Conservation (phyloP, 2,797 vertebrate species). For the Tadarida brasiliensis region DNA sequence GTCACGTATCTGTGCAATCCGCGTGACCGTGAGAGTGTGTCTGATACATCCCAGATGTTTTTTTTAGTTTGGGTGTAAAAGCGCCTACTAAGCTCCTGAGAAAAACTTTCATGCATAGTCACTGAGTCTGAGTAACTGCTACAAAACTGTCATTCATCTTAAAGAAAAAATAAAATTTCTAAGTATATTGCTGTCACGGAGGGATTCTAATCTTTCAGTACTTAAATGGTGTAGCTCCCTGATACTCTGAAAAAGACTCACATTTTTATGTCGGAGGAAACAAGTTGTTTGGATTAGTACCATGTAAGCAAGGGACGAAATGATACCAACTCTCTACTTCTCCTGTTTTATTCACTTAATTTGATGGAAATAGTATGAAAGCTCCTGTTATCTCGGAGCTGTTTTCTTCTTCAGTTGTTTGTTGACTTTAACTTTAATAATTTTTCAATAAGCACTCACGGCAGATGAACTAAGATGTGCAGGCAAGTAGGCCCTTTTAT, state of each 20-base stretch:
- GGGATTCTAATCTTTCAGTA: conserved; percentile 20
- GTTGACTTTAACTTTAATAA: conserved; percentile 90
- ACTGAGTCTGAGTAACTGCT: background rate
- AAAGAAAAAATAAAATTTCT: background rate
- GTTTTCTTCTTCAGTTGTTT: conserved; percentile 83
- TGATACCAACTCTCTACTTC: conserved; percentile 71
- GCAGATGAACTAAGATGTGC: conserved; percentile 88
- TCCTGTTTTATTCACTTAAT: conserved; percentile 82
- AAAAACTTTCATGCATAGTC: background rate
- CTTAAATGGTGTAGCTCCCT: background rate
- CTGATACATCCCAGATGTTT: background rate
- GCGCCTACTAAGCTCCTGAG: background rate
- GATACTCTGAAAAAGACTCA: background rate
- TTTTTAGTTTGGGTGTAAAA: background rate
- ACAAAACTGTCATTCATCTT: background rate
- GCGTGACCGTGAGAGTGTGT: rapidly evolving
- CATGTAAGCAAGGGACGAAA: conserved; percentile 66
- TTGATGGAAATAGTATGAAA: conserved; percentile 85
- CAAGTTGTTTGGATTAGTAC: background rate
- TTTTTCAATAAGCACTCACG: conserved; percentile 88
- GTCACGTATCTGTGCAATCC: background rate
- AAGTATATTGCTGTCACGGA: conserved; percentile 8
- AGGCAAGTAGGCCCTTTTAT: conserved; percentile 90
- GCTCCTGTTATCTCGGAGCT: conserved; percentile 82
- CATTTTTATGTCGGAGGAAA: conserved; percentile 28